Evolutionary conservation across 2,797 vertebrate genomes (phyloP).

Genomic region (Poecilia velifera): DNA sequence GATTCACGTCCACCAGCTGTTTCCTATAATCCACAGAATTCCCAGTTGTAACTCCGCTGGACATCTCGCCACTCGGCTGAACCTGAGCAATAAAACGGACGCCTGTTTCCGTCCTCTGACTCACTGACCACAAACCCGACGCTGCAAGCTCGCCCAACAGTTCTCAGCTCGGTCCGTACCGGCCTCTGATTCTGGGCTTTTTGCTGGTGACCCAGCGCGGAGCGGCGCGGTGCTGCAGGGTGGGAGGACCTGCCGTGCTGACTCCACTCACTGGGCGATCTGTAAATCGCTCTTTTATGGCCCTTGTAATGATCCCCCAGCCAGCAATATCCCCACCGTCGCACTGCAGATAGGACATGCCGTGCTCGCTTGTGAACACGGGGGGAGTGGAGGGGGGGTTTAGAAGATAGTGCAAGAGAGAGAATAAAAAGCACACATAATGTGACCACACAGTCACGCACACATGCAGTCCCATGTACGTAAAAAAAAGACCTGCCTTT

Average conservation of each 20-base stretch:
- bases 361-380: constrained; percentile 58
- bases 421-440: constrained; percentile 48
- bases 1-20: background rate
- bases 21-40: background rate
- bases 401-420: constrained; percentile 54
- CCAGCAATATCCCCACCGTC: constrained; percentile 75
- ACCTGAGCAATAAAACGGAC: constrained; percentile 10
- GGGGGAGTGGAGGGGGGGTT: constrained; percentile 23
- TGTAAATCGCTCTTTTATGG: constrained; percentile 85
- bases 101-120: constrained; percentile 17
- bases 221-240: constrained; percentile 55
- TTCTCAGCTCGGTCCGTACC: constrained; percentile 57
- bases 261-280: constrained; percentile 74
- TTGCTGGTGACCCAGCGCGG: constrained; percentile 61
- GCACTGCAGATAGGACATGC: constrained; percentile 83
- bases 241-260: constrained; percentile 60
- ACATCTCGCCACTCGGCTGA: constrained; percentile 7
- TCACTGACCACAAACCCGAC: constrained; percentile 43
- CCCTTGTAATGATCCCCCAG: constrained; percentile 81
- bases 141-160: constrained; percentile 36
- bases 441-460: constrained; percentile 32
- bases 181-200: constrained; percentile 59
- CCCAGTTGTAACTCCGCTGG: constrained; percentile 11
- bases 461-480: constrained; percentile 39
- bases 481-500: constrained; percentile 64